phyloP scores from a whole-genome alignment of 2,888 invertebrate genomes.

The Lingula anatina region DNA sequence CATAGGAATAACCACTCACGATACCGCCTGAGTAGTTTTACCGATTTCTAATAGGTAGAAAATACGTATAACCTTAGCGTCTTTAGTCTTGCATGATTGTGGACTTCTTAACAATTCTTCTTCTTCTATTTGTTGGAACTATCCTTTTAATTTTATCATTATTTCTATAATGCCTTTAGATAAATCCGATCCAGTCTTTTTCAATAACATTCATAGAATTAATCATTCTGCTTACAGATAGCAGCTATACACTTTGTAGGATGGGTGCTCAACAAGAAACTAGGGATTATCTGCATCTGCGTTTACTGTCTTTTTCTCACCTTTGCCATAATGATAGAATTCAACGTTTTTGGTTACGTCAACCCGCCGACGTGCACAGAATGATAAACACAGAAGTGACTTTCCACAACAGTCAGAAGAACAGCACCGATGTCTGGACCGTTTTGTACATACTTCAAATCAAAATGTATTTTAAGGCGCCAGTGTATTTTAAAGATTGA shows the following conservation, averaged over 20 bases:
- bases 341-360: constrained; percentile 50
- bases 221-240: constrained; percentile 32
- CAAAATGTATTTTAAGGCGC: no score
- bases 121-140: neutral
- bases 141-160: neutral
- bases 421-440: no score
- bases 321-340: constrained; percentile 47
- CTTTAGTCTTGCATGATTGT: no score
- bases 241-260: constrained; percentile 35
- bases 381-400: no score
- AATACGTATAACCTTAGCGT: no score
- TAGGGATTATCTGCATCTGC: constrained; percentile 38
- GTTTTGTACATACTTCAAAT: no score
- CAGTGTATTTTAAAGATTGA: no score
- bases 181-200: neutral
- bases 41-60: no score
- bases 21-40: no score
- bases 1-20: no score
- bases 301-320: constrained; percentile 45
- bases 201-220: no score
- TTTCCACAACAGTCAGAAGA: no score
- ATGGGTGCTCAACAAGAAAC: constrained; percentile 37
- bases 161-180: neutral
- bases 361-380: constrained; percentile 49
- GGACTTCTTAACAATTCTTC: neutral